Percentiles rank a stretch among this genome's conserved stretches.
Conservation (phyloP, 2,113 vertebrate genomes). For the Gulo gulo region DNA sequence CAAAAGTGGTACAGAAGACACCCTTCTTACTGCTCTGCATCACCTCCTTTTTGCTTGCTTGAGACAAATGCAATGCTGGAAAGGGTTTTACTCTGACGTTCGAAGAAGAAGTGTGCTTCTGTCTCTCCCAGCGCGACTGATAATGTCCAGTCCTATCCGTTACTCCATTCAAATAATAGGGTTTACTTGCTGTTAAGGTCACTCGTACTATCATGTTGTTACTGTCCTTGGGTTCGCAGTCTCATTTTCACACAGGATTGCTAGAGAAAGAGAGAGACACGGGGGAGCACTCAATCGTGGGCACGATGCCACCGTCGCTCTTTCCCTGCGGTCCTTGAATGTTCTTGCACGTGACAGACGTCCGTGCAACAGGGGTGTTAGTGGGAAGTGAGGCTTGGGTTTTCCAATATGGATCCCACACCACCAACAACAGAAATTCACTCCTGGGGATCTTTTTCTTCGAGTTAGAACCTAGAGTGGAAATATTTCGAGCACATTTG, state of each 20-base stretch:
- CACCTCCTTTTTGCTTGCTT: background rate
- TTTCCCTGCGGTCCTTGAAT: background rate
- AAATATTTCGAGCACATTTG: background rate
- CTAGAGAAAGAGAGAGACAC: background rate
- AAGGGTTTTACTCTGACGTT: conserved; percentile 36
- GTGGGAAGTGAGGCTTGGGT: background rate
- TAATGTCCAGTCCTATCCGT: conserved; percentile 23
- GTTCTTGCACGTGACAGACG: background rate
- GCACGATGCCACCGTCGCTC: background rate
- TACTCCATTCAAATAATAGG: conserved; percentile 49
- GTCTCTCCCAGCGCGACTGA: conserved; percentile 5
- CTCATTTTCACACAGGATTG: background rate
- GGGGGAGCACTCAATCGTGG: background rate
- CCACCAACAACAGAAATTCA: background rate
- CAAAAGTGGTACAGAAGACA: background rate
- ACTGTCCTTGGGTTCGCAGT: background rate
- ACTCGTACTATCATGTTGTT: conserved; percentile 25
- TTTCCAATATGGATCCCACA: background rate
- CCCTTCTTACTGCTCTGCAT: background rate
- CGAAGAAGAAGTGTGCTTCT: conserved; percentile 1
- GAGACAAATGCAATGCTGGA: conserved; percentile 4
- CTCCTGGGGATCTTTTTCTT: background rate
- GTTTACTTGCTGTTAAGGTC: conserved; percentile 53
- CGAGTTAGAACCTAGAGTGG: background rate
- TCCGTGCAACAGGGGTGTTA: background rate